Conservation (phyloP, 1,140 invertebrate species). For the Phortica variegata region DNA sequence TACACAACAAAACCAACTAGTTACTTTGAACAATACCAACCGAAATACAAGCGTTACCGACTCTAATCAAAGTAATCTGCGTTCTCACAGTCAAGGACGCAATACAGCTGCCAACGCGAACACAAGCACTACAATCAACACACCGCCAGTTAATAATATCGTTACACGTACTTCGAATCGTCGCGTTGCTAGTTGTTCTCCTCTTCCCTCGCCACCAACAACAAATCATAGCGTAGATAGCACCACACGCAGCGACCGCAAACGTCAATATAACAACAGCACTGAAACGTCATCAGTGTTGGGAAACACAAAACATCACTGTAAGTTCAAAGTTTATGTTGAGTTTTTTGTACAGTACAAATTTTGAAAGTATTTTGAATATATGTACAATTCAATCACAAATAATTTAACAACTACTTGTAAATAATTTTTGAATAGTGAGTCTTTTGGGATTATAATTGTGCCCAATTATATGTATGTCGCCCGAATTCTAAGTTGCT, state of each 20-base stretch:
- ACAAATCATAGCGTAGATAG: constrained; percentile 16
- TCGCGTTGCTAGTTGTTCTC: constrained; percentile 9
- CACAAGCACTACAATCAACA: not conserved
- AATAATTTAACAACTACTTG: no score
- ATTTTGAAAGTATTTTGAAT: no score
- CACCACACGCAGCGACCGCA: constrained; percentile 32
- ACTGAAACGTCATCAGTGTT: not conserved
- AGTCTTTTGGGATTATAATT: no score
- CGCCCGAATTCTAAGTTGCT: no score
- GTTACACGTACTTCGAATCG: not conserved
- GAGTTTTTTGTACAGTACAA: no score
- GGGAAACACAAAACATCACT: constrained; percentile 5
- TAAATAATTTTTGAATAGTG: no score
- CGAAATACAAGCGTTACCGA: constrained; percentile 1
- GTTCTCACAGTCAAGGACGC: constrained; percentile 36
- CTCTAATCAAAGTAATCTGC: constrained; percentile 10
- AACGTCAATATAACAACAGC: constrained; percentile 32
- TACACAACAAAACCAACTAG: constrained; percentile 15
- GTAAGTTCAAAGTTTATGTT: no score
- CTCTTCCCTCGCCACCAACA: constrained; percentile 9
- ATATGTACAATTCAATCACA: no score
- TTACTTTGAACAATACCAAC: constrained; percentile 6
- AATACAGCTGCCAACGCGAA: constrained; percentile 6
- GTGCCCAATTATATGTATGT: no score
- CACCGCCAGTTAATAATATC: constrained; percentile 7